phyloP scores from a whole-genome alignment of 2,888 invertebrate genomes.

The Branchipolynoe longqiensis region DNA sequence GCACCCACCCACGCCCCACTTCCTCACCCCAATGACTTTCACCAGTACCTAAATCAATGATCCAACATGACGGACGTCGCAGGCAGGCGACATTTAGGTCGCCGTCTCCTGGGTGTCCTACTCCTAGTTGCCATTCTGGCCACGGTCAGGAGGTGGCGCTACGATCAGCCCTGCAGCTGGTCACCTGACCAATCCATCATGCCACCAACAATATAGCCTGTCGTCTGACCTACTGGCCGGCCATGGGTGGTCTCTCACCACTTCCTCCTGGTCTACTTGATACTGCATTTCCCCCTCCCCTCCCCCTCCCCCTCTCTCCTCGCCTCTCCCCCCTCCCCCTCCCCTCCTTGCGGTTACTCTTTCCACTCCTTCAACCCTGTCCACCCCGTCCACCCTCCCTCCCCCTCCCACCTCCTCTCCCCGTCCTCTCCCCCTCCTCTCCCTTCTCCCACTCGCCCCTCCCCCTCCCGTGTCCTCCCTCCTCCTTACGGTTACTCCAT shows the following conservation, averaged over 20 bases:
- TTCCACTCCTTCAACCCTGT: not conserved
- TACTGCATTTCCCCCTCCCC: too few species aligned
- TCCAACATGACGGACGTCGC: too few species aligned
- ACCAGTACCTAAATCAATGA: too few species aligned
- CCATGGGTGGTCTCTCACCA: not conserved
- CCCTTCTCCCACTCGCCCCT: not conserved
- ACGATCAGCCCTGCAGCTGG: too few species aligned
- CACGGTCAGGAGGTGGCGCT: not conserved
- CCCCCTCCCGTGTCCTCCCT: not conserved
- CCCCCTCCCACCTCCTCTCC: too few species aligned
- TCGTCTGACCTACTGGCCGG: constrained; percentile 4
- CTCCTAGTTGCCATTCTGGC: not conserved
- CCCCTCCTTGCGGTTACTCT: not conserved
- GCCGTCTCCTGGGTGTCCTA: not conserved
- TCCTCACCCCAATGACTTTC: too few species aligned
- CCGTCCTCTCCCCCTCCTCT: too few species aligned
- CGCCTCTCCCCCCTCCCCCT: not conserved
- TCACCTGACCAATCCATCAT: constrained; percentile 22
- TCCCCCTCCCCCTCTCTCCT: too few species aligned
- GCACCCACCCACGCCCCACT: too few species aligned
- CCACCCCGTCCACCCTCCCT: too few species aligned
- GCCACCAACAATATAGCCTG: constrained; percentile 40
- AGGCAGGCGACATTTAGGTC: too few species aligned
- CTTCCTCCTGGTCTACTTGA: not conserved
- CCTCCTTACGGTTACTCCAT: not conserved